Conservation (phyloP, 2,797 vertebrate genomes). For the Myioborus miniatus region DNA sequence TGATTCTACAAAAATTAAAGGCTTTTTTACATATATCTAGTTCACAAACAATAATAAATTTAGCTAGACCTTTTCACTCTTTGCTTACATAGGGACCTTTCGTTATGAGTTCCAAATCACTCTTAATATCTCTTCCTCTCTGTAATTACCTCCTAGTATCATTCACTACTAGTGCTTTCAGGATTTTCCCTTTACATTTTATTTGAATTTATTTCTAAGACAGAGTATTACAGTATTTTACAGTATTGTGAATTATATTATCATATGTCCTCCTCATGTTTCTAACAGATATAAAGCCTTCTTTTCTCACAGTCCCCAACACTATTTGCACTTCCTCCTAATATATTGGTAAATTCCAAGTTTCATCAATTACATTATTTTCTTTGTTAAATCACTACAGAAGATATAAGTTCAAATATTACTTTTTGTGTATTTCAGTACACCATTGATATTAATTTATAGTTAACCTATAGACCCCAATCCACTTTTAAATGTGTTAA, state of each 20-base stretch:
- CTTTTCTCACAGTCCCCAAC: not conserved
- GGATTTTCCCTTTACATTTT: not conserved
- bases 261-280: not conserved
- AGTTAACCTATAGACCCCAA: not conserved
- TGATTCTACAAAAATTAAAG: not conserved
- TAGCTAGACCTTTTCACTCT: not conserved
- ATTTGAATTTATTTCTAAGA: not conserved
- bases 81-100: not conserved
- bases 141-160: not conserved
- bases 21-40: not conserved
- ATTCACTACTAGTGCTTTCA: not conserved
- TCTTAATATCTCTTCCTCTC: not conserved
- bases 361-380: not conserved
- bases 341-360: not conserved
- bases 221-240: not conserved
- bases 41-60: not conserved
- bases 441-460: not conserved
- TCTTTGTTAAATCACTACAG: not conserved
- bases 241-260: not conserved
- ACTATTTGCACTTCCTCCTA: not conserved
- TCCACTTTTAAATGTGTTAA: not conserved
- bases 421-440: not conserved
- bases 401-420: not conserved
- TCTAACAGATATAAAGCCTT: not conserved
- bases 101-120: not conserved